These are phyloP conservation scores for Medauroidea extradentata DNA, from an alignment of 1,140 invertebrate genomes.

Conservation along the genomic window DNA sequence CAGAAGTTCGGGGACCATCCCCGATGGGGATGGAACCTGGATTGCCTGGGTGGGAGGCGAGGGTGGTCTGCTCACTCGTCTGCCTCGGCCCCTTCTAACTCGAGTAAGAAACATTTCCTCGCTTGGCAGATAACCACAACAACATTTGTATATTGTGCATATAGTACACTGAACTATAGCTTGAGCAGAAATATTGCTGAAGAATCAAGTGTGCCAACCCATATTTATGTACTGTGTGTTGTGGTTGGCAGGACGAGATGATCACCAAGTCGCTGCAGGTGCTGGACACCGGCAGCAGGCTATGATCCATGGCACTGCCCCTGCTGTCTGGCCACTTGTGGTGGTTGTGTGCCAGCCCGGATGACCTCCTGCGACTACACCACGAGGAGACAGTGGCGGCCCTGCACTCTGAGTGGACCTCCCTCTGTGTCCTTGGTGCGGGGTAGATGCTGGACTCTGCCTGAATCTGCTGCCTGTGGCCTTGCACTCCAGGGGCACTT, in stretches of 20 bases:
- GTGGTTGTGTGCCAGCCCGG: neutral
- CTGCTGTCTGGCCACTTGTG: neutral
- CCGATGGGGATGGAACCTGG: too few species aligned
- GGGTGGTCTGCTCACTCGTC: too few species aligned
- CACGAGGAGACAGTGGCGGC: conserved; percentile 4
- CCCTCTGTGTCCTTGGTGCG: conserved; percentile 8
- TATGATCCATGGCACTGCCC: conserved; percentile 55
- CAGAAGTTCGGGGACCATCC: too few species aligned
- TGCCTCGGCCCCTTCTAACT: too few species aligned
- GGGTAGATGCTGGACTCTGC: too few species aligned
- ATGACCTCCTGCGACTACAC: neutral
- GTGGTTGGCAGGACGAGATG: conserved; percentile 59
- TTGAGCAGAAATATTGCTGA: too few species aligned
- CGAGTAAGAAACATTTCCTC: too few species aligned
- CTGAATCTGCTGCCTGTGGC: too few species aligned
- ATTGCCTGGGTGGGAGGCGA: too few species aligned
- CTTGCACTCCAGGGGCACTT: too few species aligned
- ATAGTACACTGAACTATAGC: too few species aligned
- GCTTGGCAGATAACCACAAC: neutral
- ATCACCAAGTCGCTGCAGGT: conserved; percentile 77
- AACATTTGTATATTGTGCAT: too few species aligned
- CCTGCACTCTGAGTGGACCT: conserved; percentile 11
- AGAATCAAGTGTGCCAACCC: neutral
- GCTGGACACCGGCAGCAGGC: conserved; percentile 65
- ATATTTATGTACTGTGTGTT: neutral